Conservation (phyloP, 1,140 invertebrate species). For the Harlomillsia oculata region DNA sequence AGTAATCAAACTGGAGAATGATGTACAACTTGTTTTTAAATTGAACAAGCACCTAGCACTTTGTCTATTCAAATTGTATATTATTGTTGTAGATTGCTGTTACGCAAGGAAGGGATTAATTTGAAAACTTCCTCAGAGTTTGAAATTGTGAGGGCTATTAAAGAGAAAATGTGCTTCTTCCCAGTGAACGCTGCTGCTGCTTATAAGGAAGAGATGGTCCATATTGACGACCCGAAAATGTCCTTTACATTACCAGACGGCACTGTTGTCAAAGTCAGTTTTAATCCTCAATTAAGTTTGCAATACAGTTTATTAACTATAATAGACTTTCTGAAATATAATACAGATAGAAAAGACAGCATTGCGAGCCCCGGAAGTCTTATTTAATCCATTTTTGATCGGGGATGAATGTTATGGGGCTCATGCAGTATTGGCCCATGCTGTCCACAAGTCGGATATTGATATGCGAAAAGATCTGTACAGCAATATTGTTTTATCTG, state of each 20-base stretch:
- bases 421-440: slow-evolving; percentile 87
- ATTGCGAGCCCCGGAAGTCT: slow-evolving; percentile 92
- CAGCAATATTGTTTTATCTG: slow-evolving; percentile 96
- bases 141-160: slow-evolving; percentile 94
- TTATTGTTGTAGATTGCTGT: slow-evolving; percentile 55
- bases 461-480: slow-evolving; percentile 93
- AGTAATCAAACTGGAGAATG: slow-evolving; percentile 8
- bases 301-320: neutral
- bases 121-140: slow-evolving; percentile 95
- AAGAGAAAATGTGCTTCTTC: slow-evolving; percentile 90
- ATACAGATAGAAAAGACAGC: slow-evolving; percentile 78
- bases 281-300: neutral
- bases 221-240: slow-evolving; percentile 79
- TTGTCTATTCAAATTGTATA: too few relatives aligned
- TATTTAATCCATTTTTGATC: slow-evolving; percentile 94
- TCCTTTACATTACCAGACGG: slow-evolving; percentile 91
- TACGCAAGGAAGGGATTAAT: slow-evolving; percentile 93
- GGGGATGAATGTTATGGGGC: slow-evolving; percentile 97
- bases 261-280: slow-evolving; percentile 70
- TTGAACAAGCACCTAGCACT: too few relatives aligned
- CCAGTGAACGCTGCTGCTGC: slow-evolving; percentile 89
- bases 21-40: neutral
- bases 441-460: slow-evolving; percentile 84
- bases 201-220: slow-evolving; percentile 86
- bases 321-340: neutral